Conservation (phyloP, 2,888 invertebrate genomes). For the Epinotia ramella region DNA sequence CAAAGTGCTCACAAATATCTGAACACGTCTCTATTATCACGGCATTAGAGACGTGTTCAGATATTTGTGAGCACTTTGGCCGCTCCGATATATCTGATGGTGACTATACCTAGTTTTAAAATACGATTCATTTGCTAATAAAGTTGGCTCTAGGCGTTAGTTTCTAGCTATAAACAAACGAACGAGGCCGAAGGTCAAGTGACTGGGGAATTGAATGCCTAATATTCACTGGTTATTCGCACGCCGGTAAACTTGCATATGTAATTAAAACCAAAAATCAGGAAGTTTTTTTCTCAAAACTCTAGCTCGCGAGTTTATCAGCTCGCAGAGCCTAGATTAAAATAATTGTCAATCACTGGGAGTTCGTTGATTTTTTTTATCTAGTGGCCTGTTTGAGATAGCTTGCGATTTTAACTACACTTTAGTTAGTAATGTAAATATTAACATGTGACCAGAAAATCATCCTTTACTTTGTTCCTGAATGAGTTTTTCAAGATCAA, state of each 20-base stretch:
- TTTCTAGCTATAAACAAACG: conserved; percentile 5
- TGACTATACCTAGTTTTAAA: conserved; percentile 5
- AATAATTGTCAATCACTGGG: no score
- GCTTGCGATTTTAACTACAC: no score
- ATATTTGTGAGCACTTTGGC: no score
- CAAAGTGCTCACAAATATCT: no score
- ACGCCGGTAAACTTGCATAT: conserved; percentile 35
- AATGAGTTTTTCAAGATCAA: neutral
- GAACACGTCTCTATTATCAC: no score
- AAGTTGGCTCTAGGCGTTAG: conserved; percentile 20
- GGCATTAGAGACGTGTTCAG: no score
- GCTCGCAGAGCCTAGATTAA: no score
- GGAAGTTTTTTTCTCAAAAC: no score
- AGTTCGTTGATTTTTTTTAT: no score
- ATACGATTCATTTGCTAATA: conserved; percentile 5
- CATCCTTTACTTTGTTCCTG: neutral
- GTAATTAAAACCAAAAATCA: conserved; percentile 31
- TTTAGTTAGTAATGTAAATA: neutral
- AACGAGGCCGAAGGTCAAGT: conserved; percentile 39
- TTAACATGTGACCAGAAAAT: neutral
- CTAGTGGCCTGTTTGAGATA: no score
- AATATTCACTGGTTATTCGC: conserved; percentile 36
- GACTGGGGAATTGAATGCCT: conserved; percentile 40
- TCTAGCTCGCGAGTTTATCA: no score
- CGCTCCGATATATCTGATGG: no score